Conservation (phyloP, 2,797 vertebrate species). For the Odontamblyopus lacepedii region DNA sequence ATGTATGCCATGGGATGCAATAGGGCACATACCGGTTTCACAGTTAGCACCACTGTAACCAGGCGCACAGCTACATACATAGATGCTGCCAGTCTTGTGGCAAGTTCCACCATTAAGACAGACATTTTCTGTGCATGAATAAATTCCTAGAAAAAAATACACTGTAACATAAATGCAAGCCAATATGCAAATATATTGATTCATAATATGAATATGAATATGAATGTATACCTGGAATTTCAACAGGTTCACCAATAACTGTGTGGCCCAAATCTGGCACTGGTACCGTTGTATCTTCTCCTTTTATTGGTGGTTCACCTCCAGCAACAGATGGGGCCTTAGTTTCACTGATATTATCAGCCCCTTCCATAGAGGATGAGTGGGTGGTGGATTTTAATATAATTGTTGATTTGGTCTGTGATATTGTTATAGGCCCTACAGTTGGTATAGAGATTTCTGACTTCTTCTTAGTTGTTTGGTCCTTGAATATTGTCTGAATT, state of each 20-base stretch:
- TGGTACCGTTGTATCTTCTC: slow-evolving; percentile 31
- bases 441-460: slow-evolving; percentile 32
- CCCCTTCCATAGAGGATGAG: slow-evolving; percentile 25
- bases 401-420: slow-evolving; percentile 26
- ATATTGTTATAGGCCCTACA: slow-evolving; percentile 30
- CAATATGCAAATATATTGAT: background rate
- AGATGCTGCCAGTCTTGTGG: slow-evolving; percentile 77
- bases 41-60: slow-evolving; percentile 90
- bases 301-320: slow-evolving; percentile 22
- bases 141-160: slow-evolving; percentile 70
- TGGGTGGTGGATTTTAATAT: slow-evolving; percentile 19
- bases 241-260: slow-evolving; percentile 69
- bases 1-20: background rate
- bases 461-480: slow-evolving; percentile 46
- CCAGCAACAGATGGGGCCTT: slow-evolving; percentile 16
- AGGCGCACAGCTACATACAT: slow-evolving; percentile 87
- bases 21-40: slow-evolving; percentile 83
- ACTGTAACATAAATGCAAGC: background rate
- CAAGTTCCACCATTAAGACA: slow-evolving; percentile 93
- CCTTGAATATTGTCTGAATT: slow-evolving; percentile 62
- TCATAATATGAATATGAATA: background rate
- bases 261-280: slow-evolving; percentile 49
- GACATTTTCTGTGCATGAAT: slow-evolving; percentile 83
- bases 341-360: slow-evolving; percentile 20
- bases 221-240: slow-evolving; percentile 73